A percentile compares a stretch with the other conserved stretches of the same genome.
Evolutionary conservation across 2,113 vertebrate species (phyloP).

Genomic region (Gopherus flavomarginatus): DNA sequence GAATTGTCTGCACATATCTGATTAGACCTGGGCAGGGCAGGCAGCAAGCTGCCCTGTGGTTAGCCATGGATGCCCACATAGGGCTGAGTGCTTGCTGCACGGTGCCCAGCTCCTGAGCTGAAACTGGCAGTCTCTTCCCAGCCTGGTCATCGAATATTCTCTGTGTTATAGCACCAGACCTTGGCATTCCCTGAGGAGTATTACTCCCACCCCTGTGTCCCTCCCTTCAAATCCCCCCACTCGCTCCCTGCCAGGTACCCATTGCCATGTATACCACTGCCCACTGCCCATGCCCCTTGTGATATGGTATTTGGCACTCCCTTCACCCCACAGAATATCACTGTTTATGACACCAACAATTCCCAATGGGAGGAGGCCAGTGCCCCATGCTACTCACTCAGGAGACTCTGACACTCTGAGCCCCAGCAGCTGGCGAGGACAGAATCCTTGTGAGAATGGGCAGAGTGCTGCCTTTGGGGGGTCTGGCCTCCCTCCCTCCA

Average conservation of each 20-base stretch:
- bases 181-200: background rate
- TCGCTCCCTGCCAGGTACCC: background rate
- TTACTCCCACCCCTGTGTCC: background rate
- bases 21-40: background rate
- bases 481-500: background rate
- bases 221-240: background rate
- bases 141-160: background rate
- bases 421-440: background rate
- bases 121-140: background rate
- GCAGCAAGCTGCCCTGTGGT: background rate
- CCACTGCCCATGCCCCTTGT: background rate
- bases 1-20: background rate
- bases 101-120: background rate
- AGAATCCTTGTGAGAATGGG: background rate
- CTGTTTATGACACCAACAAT: background rate
- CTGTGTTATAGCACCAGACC: background rate
- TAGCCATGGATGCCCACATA: background rate
- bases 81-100: background rate
- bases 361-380: background rate
- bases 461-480: background rate
- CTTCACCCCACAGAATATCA: too few species aligned
- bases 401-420: background rate
- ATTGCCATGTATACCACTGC: background rate
- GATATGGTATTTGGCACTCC: background rate
- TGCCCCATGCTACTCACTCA: too few species aligned